These are phyloP conservation scores for Phataginus tetradactyla DNA, from an alignment of 2,797 vertebrate genomes.

Conservation along the genomic window DNA sequence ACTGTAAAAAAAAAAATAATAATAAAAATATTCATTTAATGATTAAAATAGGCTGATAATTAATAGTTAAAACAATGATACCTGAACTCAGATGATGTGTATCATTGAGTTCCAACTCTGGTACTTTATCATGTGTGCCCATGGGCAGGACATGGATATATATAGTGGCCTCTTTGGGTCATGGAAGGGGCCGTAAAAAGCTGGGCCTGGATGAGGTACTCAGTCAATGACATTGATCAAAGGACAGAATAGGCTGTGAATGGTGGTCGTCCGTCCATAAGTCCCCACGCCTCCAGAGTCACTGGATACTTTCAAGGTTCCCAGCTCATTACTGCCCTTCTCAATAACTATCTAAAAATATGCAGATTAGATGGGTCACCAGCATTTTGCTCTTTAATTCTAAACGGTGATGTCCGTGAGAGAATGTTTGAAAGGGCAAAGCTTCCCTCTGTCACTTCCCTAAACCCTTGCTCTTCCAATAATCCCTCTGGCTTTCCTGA, in stretches of 20 bases:
- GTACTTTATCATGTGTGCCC: rapidly evolving
- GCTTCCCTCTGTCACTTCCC: neutral
- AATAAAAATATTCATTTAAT: neutral
- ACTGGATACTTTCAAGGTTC: neutral
- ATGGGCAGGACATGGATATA: neutral
- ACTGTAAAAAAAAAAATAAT: too few relatives aligned
- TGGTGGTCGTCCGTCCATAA: rapidly evolving
- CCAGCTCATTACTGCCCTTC: neutral
- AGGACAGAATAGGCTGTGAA: neutral
- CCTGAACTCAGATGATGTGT: neutral
- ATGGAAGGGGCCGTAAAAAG: neutral
- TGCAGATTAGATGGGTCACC: neutral
- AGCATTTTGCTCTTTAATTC: neutral
- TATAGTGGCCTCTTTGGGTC: neutral
- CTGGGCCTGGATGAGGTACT: neutral
- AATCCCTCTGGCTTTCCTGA: neutral
- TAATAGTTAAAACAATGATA: neutral
- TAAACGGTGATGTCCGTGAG: neutral
- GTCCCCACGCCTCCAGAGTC: neutral
- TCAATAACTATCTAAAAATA: neutral
- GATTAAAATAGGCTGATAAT: neutral
- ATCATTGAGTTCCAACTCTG: neutral
- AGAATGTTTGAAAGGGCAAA: neutral
- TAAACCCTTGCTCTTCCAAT: neutral
- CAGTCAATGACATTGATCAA: rapidly evolving